Evolutionary conservation across 1,140 invertebrate genomes (phyloP).

Genomic region (Drosophila mauritiana): DNA sequence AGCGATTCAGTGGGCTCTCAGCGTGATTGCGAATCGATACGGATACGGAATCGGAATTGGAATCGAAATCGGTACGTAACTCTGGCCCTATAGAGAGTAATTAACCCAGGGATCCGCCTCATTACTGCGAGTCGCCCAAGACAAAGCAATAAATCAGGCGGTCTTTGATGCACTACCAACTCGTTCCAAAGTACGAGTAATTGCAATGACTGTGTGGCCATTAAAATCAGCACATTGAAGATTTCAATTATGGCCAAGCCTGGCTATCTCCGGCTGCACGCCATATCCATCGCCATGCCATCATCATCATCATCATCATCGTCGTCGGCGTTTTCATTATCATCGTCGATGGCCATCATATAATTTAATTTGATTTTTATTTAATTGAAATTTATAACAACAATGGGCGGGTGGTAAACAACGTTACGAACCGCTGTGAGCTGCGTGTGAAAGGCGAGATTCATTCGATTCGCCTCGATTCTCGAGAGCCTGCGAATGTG

Average conservation of each 20-base stretch:
- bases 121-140: conserved; percentile 36
- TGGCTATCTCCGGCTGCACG: conserved; percentile 22
- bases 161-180: conserved; percentile 38
- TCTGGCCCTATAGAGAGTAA: conserved; percentile 47
- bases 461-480: conserved; percentile 38
- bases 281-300: conserved; percentile 15
- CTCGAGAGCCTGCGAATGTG: conserved; percentile 54
- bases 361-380: conserved; percentile 76
- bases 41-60: not conserved
- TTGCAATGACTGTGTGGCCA: conserved; percentile 44
- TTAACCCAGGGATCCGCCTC: conserved; percentile 48
- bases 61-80: conserved; percentile 28
- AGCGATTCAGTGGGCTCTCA: conserved; percentile 40
- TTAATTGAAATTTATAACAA: conserved; percentile 79
- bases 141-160: conserved; percentile 62
- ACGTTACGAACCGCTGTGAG: conserved; percentile 31
- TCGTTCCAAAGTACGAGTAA: conserved; percentile 26
- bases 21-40: conserved; percentile 70
- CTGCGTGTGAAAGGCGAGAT: conserved; percentile 48
- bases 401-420: conserved; percentile 54
- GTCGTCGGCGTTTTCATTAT: conserved; percentile 16
- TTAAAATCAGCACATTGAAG: conserved; percentile 64
- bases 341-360: conserved; percentile 61
- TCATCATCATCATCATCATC: conserved; percentile 7
- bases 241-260: conserved; percentile 66